Evolutionary conservation across 1,140 invertebrate species (phyloP).

Genomic region (Drosophila varians): DNA sequence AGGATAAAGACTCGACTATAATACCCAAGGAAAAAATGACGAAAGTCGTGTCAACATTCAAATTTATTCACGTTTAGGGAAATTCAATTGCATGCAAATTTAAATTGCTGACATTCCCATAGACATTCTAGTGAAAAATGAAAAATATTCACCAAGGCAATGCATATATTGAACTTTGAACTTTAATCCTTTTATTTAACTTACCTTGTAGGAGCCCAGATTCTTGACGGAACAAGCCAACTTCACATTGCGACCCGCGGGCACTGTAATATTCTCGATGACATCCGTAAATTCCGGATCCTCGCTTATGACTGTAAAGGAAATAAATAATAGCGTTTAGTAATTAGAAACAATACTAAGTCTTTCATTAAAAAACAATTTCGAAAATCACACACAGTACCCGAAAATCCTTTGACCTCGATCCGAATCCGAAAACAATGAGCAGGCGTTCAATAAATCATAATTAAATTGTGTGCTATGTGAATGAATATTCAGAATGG

Average conservation of each 20-base stretch:
- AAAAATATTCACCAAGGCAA: too few species aligned
- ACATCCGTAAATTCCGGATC: conserved; percentile 89
- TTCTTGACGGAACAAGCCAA: conserved; percentile 95
- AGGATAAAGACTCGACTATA: not conserved
- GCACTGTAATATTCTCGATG: conserved; percentile 88
- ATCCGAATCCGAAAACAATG: not conserved
- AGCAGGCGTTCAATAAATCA: conserved; percentile 57
- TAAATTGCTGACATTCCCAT: conserved; percentile 58
- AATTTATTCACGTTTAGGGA: conserved; percentile 75
- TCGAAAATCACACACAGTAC: too few species aligned
- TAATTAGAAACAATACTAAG: not conserved
- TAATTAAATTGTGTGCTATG: conserved; percentile 63
- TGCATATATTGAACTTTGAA: too few species aligned
- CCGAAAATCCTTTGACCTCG: conserved; percentile 17
- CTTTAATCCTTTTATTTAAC: conserved; percentile 16
- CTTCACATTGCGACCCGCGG: conserved; percentile 93
- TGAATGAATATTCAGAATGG: not conserved
- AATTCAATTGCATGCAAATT: conserved; percentile 78
- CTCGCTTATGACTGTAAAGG: conserved; percentile 86
- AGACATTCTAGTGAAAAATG: too few species aligned
- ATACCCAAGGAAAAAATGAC: not conserved
- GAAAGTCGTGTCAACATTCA: conserved; percentile 57
- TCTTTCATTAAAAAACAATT: not conserved
- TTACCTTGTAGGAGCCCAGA: conserved; percentile 92
- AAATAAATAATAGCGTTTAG: not conserved